Percentiles rank a stretch among this genome's conserved stretches.
These are phyloP conservation scores for Danionella cerebrum DNA, from an alignment of 2,113 vertebrate genomes.

Conservation along the genomic window DNA sequence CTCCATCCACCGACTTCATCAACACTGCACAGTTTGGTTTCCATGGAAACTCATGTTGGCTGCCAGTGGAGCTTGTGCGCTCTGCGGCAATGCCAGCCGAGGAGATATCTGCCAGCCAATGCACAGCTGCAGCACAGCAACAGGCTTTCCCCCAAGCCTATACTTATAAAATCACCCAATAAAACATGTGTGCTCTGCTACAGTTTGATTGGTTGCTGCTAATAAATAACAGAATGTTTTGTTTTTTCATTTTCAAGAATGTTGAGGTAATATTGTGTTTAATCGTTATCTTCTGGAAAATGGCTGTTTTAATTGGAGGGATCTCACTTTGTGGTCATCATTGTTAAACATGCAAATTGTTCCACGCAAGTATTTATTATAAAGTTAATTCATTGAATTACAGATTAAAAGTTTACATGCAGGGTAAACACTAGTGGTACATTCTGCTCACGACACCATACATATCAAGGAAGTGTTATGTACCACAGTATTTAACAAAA, in stretches of 20 bases:
- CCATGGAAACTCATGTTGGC: constrained; percentile 71
- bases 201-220: background rate
- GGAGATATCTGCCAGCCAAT: constrained; percentile 40
- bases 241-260: background rate
- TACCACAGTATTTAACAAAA: too few species aligned
- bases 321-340: too few species aligned
- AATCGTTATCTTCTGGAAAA: background rate
- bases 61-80: constrained; percentile 62
- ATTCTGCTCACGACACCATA: too few species aligned
- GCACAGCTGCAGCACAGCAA: constrained; percentile 28
- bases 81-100: constrained; percentile 65
- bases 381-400: too few species aligned
- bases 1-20: constrained; percentile 38
- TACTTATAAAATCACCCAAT: background rate
- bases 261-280: background rate
- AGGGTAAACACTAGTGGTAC: too few species aligned
- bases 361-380: too few species aligned
- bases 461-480: too few species aligned
- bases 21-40: constrained; percentile 68
- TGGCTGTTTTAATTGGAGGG: background rate
- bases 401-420: too few species aligned
- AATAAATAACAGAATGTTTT: background rate
- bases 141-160: constrained; percentile 12
- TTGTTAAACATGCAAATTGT: too few species aligned
- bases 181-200: background rate